Evolutionary conservation across 2,888 invertebrate genomes (phyloP).

Genomic region (Flabesymbios commensalis): DNA sequence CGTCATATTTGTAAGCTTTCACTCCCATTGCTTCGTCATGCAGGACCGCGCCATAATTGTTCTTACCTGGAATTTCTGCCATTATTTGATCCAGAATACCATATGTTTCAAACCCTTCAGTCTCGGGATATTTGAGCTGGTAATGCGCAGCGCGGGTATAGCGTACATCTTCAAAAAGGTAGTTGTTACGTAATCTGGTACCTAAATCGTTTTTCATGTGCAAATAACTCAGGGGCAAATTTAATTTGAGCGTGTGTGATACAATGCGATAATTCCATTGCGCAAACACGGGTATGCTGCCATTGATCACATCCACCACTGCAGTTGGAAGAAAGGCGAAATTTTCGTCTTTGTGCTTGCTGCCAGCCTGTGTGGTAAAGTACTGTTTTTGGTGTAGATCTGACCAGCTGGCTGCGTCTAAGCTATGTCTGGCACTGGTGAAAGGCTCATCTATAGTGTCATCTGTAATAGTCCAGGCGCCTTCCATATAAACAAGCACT

Average conservation of each 20-base stretch:
- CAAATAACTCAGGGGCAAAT: too few species aligned
- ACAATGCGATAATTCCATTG: slow-evolving; percentile 39
- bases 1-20: too few species aligned
- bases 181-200: too few species aligned
- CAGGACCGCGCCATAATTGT: slow-evolving; percentile 37
- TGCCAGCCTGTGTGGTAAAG: neutral
- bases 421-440: neutral
- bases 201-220: too few species aligned
- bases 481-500: slow-evolving; percentile 48
- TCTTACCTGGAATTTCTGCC: slow-evolving; percentile 43
- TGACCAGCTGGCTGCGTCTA: slow-evolving; percentile 1
- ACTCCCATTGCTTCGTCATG: slow-evolving; percentile 32
- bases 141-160: slow-evolving; percentile 8
- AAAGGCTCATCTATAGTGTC: neutral
- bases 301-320: slow-evolving; percentile 31
- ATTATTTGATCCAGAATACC: slow-evolving; percentile 39
- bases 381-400: neutral
- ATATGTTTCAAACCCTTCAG: neutral
- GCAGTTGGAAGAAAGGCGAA: slow-evolving; percentile 47
- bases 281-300: slow-evolving; percentile 21
- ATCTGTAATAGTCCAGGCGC: slow-evolving; percentile 44
- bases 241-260: too few species aligned
- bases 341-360: slow-evolving; percentile 13
- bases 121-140: slow-evolving; percentile 1
- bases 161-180: too few species aligned